Percentiles rank a stretch among this genome's conserved stretches.
Conservation (phyloP, 2,888 invertebrate species). For the Apomyelois bistriatella region DNA sequence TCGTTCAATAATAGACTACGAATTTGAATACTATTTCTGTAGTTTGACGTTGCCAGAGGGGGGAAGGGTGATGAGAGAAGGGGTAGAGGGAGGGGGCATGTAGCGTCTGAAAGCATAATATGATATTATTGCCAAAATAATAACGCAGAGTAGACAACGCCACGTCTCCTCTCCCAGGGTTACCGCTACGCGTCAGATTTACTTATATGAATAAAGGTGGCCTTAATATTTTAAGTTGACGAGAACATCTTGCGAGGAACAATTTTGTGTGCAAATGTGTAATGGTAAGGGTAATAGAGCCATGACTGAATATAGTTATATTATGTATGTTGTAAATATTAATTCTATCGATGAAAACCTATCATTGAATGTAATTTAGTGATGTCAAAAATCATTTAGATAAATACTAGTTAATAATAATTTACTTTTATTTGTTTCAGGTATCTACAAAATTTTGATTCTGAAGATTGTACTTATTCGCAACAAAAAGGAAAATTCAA, state of each 20-base stretch:
- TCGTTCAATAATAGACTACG: conserved; percentile 63
- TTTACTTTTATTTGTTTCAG: neutral
- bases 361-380: too few species aligned
- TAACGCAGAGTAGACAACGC: conserved; percentile 49
- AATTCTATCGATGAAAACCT: neutral
- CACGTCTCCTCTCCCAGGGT: conserved; percentile 38
- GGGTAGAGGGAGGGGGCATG: conserved; percentile 30
- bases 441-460: neutral
- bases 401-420: neutral
- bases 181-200: conserved; percentile 11
- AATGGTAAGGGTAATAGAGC: too few species aligned
- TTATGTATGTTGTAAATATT: too few species aligned
- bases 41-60: conserved; percentile 47
- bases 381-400: too few species aligned
- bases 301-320: too few species aligned
- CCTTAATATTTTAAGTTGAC: conserved; percentile 12
- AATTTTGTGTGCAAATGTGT: neutral
- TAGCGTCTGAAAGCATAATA: conserved; percentile 54
- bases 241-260: neutral
- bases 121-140: conserved; percentile 71
- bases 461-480: too few species aligned
- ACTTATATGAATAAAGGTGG: conserved; percentile 6
- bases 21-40: conserved; percentile 69
- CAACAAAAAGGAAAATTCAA: too few species aligned
- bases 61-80: conserved; percentile 27